These are phyloP conservation scores for Neodiprion fabricii DNA, from an alignment of 1,140 invertebrate genomes.

Conservation along the genomic window DNA sequence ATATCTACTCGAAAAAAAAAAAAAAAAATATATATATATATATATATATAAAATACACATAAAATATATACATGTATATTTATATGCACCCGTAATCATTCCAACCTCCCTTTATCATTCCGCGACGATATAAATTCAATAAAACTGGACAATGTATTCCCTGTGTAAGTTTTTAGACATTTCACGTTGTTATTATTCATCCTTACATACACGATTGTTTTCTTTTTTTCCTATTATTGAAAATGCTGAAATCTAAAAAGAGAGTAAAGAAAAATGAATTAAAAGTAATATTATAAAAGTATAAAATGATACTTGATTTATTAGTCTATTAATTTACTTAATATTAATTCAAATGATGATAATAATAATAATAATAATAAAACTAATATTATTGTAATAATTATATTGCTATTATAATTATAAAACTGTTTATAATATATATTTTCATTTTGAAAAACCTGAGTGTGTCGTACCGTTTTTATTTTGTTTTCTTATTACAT, in stretches of 20 bases:
- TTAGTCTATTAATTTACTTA: conserved; percentile 58
- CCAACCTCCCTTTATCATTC: too few relatives aligned
- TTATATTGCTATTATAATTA: conserved; percentile 56
- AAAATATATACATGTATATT: too few relatives aligned
- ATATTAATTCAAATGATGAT: conserved; percentile 45
- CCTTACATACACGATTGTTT: background rate
- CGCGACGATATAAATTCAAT: background rate
- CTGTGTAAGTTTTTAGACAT: too few relatives aligned
- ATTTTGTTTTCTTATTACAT: conserved; percentile 47
- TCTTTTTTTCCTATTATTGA: conserved; percentile 1
- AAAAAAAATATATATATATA: too few relatives aligned
- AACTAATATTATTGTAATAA: conserved; percentile 60
- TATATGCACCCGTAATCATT: too few relatives aligned
- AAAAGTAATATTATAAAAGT: background rate
- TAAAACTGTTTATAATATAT: conserved; percentile 62
- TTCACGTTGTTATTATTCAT: background rate
- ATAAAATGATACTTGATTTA: conserved; percentile 19
- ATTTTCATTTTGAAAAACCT: conserved; percentile 58
- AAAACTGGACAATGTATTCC: background rate
- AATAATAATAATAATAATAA: conserved; percentile 50
- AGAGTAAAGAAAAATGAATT: too few relatives aligned
- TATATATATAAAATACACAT: too few relatives aligned
- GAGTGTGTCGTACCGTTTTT: conserved; percentile 30
- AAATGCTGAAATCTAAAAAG: too few relatives aligned
- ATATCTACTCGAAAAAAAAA: too few relatives aligned